phyloP scores from a whole-genome alignment of 2,888 invertebrate genomes.

The Tenthredo scrophulariae region DNA sequence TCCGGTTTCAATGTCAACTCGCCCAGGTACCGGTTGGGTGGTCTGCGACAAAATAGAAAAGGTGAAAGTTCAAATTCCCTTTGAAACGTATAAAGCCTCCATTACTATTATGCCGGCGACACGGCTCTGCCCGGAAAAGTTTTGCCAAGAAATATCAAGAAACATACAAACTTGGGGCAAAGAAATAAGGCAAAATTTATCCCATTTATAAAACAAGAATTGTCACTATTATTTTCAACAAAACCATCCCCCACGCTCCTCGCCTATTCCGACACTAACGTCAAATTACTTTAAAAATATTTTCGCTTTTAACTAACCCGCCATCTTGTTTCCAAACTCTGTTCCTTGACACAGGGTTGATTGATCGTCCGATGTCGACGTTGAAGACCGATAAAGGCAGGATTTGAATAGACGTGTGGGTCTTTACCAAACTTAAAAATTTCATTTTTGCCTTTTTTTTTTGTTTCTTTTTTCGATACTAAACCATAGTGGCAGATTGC shows the following conservation, averaged over 20 bases:
- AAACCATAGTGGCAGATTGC: neutral
- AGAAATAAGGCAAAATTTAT: neutral
- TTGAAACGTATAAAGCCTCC: conserved; percentile 36
- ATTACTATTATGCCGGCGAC: conserved; percentile 33
- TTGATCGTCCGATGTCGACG: conserved; percentile 33
- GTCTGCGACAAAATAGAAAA: conserved; percentile 31
- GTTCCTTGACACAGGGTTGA: conserved; percentile 3
- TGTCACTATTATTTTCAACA: neutral
- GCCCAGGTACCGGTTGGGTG: neutral
- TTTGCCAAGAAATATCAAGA: conserved; percentile 15
- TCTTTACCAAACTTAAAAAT: conserved; percentile 19
- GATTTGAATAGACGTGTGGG: conserved; percentile 16
- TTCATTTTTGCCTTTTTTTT: conserved; percentile 14
- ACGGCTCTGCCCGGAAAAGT: neutral
- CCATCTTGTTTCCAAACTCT: conserved; percentile 30
- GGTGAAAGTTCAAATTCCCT: conserved; percentile 42
- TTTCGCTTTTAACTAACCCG: neutral
- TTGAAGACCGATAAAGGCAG: conserved; percentile 26
- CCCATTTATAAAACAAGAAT: neutral
- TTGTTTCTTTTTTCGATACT: neutral
- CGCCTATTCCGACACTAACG: neutral
- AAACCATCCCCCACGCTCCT: neutral
- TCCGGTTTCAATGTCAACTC: conserved; percentile 21
- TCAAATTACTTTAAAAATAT: conserved; percentile 7
- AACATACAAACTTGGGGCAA: neutral